A percentile compares a stretch with the other conserved stretches of the same genome.
Conservation (phyloP, 2,113 vertebrate genomes). For the Paracanthobrama guichenoti region DNA sequence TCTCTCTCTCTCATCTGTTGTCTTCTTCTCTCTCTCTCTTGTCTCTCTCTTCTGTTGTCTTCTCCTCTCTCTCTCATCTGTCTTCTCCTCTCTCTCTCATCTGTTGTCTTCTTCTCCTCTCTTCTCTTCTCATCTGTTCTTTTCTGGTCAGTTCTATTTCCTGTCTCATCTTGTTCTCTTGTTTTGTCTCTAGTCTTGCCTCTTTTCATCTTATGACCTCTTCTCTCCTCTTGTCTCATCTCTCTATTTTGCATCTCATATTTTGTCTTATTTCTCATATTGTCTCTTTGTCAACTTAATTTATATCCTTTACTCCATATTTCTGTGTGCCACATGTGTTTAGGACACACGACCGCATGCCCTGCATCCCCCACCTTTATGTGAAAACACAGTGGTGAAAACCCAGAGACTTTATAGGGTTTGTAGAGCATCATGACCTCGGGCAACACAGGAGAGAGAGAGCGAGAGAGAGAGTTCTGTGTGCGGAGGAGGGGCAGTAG, state of each 20-base stretch:
- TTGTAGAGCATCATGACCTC: neutral
- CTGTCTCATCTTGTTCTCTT: neutral
- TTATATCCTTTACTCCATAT: neutral
- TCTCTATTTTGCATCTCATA: neutral
- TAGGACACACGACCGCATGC: neutral
- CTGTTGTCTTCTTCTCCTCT: neutral
- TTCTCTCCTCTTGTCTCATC: neutral
- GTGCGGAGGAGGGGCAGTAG: constrained; percentile 34
- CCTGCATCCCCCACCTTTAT: neutral
- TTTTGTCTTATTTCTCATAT: neutral
- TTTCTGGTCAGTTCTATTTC: constrained; percentile 5
- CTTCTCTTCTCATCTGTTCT: neutral
- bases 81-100: neutral
- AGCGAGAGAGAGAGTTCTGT: neutral
- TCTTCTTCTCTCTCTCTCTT: too few relatives aligned
- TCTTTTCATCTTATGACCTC: neutral
- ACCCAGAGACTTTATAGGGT: neutral
- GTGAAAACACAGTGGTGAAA: neutral
- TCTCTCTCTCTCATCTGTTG: neutral
- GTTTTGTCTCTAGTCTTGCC: neutral
- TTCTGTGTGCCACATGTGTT: neutral
- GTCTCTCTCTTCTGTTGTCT: too few relatives aligned
- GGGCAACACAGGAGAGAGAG: constrained; percentile 28
- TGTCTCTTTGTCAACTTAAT: neutral
- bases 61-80: too few relatives aligned